These are phyloP conservation scores for Aphidius gifuensis DNA, from an alignment of 1,140 invertebrate species.

Conservation along the genomic window DNA sequence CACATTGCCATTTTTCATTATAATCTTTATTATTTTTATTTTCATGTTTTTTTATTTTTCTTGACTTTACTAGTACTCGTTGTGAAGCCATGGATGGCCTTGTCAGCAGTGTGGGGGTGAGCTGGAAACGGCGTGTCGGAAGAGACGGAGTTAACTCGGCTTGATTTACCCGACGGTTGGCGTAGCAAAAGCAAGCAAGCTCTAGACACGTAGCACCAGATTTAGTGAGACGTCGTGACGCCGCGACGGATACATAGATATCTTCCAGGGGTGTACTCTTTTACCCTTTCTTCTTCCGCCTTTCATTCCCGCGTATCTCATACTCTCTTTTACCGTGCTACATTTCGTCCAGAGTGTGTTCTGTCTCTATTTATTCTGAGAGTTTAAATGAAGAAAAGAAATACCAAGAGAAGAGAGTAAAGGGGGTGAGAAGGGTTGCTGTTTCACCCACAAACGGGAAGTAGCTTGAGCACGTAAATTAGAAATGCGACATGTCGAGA, in stretches of 20 bases:
- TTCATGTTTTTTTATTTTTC: too few species aligned
- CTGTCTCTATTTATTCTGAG: constrained; percentile 27
- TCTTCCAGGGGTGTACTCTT: constrained; percentile 45
- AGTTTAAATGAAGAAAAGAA: too few species aligned
- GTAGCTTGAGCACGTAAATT: constrained; percentile 49
- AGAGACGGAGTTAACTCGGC: constrained; percentile 49
- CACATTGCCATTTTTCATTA: too few species aligned
- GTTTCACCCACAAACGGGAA: constrained; percentile 41
- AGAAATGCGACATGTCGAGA: constrained; percentile 35
- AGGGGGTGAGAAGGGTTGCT: constrained; percentile 6
- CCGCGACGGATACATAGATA: constrained; percentile 53
- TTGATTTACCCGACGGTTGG: constrained; percentile 49
- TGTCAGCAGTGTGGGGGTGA: constrained; percentile 25
- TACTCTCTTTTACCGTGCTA: constrained; percentile 22
- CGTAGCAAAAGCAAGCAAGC: constrained; percentile 25
- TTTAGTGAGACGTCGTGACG: constrained; percentile 54
- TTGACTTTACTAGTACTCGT: too few species aligned
- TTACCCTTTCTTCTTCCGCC: constrained; percentile 27
- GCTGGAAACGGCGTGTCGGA: constrained; percentile 47
- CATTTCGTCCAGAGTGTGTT: constrained; percentile 30
- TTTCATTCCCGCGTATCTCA: constrained; percentile 28
- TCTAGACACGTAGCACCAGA: constrained; percentile 52
- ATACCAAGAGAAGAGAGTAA: constrained; percentile 7
- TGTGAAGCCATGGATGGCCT: constrained; percentile 13
- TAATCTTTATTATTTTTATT: too few species aligned